Base-by-base conservation (phyloP, 2,888 invertebrate genomes). In the Rugalucina vietnamica region DNA sequence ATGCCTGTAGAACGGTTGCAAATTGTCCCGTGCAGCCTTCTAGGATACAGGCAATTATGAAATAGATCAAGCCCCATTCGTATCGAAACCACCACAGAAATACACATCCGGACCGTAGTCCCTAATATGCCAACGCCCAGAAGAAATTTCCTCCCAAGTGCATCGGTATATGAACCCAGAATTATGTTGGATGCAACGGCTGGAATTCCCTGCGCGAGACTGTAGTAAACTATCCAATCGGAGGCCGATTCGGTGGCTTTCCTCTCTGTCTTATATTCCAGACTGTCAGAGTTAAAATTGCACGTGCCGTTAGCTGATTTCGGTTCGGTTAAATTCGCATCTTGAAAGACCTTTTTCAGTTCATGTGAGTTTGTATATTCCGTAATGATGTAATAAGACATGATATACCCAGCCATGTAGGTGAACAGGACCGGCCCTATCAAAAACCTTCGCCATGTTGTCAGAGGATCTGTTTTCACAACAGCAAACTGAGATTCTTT, bases 101-200 rank as follows among this genome's bases (percentile, higher is more conserved):
- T 39, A 14, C 76, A 72, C 39, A 79, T 71, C 10, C 89, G 76
- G 0, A 90, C 18, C 2, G 87, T 60, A 36, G 85, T 86, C 10
- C 91, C 91, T 0, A 79, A 36, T n/a, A 86, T 86, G 2, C 88
- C 87, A 5, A 88, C 73, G 1, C 86, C 72, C 43, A 90, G 72
- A 21, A 91, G 76, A 34, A 90, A 81, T 76, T 88, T 90, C 8
- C 91, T 81, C 0, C 91, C 90, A 10, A 90, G 43, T 0, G 81
- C 71, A 73, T 88, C 89, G 29, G 91, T 87, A 49, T 85, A 89
- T 3, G 90, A 81, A 36, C 90, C 88, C 0, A 88, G 65, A 3
- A 88, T 49, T 12, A 88, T 43, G 29, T 76, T 84, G 18, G 82
- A 78, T 39, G 88, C 21, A 12, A 88, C 75, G 8, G 81, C 83